Evolutionary conservation across 2,797 vertebrate species (phyloP).

Genomic region (Silurus lanzhouensis): DNA sequence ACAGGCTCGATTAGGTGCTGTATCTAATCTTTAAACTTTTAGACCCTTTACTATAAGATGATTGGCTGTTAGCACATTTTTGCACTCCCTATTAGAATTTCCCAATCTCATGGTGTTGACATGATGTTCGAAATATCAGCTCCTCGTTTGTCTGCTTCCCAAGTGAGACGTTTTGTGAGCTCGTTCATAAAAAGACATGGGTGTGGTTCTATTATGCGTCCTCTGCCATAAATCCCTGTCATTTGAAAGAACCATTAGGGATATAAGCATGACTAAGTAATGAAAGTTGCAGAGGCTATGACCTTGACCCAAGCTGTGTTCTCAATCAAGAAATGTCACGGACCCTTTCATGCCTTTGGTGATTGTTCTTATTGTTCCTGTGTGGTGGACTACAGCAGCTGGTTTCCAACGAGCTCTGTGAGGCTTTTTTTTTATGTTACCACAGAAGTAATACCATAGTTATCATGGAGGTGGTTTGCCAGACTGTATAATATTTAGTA

Average conservation of each 20-base stretch:
- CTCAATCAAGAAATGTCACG: slow-evolving; percentile 52
- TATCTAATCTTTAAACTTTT: slow-evolving; percentile 27
- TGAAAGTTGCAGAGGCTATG: slow-evolving; percentile 42
- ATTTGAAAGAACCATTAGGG: slow-evolving; percentile 43
- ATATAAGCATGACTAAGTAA: slow-evolving; percentile 29
- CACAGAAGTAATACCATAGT: neutral
- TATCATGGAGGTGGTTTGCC: neutral
- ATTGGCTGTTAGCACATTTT: slow-evolving; percentile 31
- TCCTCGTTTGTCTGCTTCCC: neutral
- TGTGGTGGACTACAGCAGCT: slow-evolving; percentile 40
- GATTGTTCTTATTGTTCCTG: slow-evolving; percentile 47
- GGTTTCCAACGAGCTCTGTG: neutral
- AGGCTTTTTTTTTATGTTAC: slow-evolving; percentile 4
- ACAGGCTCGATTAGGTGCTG: slow-evolving; percentile 43
- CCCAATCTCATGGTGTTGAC: slow-evolving; percentile 28
- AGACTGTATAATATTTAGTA: neutral
- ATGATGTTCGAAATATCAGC: neutral
- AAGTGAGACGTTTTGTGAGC: neutral
- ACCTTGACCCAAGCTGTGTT: slow-evolving; percentile 48
- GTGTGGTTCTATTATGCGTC: neutral
- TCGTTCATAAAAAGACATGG: slow-evolving; percentile 8
- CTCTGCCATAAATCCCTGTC: slow-evolving; percentile 39
- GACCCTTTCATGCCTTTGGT: slow-evolving; percentile 51
- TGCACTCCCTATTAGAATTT: slow-evolving; percentile 41
- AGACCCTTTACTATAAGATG: slow-evolving; percentile 5